Base-by-base conservation (phyloP, 1,140 invertebrate species). In the Battus philenor region DNA sequence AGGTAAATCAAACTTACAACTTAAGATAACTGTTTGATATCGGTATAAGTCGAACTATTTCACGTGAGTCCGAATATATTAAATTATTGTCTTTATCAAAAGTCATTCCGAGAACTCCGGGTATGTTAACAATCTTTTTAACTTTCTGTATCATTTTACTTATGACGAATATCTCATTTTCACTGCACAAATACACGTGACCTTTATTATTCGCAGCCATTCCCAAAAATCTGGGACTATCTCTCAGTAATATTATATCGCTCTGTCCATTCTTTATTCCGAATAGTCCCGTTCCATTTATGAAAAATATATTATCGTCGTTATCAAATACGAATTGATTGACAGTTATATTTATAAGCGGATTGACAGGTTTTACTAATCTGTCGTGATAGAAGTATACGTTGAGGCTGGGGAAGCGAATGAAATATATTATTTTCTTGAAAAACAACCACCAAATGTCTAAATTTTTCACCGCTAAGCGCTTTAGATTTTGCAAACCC, bases 371-470 rank as follows among this genome's bases (percentile, higher is more conserved):
- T 38, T 52, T 69, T 0, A 79, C 22, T 5, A 56, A 53, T 12
- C 49, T 68, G 12, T 78, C 66, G 1, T 55, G 45, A 31, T 80
- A 80, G 26, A 51, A 68, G 44, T 68, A 78, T 0, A 67, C 60
- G 16, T 53, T 63, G 1, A 82, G 47, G 30, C 62, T 76, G 7
- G 78, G 78, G 34, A 82, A 82, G 27, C 70, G 69, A 1, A 80
- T 69, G 29, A 77, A 80, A 50, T 79, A 72, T 26, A 83, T 55
- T 6, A 56, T 26, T 0, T 64, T 61, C 24, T 70, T 74, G 7
- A 79, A 38, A 18, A 68, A 68, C n/a, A 82, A 24, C 78, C 76
- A 80, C 76, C 78, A 82, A 3, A 80, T 57, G 18, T 80, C 76
- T 10, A 82, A 50, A 44, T 80, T 71, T 1, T 46, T 54, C 4